Evolutionary conservation across 2,797 vertebrate genomes (phyloP).

Genomic region (Hylomyscus alleni): DNA sequence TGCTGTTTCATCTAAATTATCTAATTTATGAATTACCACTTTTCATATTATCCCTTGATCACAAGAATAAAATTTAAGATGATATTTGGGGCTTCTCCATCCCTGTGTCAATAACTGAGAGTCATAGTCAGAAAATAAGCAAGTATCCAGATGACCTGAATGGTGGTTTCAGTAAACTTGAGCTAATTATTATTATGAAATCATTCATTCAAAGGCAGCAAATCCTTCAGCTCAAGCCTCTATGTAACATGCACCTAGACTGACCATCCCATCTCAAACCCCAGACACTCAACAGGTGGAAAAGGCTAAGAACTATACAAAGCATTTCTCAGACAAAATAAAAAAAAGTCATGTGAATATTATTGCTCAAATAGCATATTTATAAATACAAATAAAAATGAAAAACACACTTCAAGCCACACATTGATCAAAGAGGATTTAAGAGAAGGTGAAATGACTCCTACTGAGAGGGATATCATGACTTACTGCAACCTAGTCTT

Average conservation of each 20-base stretch:
- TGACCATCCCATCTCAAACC: neutral
- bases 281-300: neutral
- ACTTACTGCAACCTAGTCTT: neutral
- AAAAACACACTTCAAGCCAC: neutral
- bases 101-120: neutral
- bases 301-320: slow-evolving; percentile 10
- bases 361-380: neutral
- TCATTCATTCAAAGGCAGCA: neutral
- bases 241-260: too few relatives aligned
- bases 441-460: slow-evolving; percentile 9
- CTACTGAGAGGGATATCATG: neutral
- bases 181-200: neutral
- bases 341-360: slow-evolving; percentile 10
- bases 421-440: neutral
- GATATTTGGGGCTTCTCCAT: neutral
- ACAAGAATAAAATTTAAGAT: neutral
- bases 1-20: slow-evolving; percentile 25
- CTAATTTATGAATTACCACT: neutral
- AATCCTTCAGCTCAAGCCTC: neutral
- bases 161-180: neutral
- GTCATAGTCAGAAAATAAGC: neutral
- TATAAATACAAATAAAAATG: slow-evolving; percentile 5
- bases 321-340: neutral
- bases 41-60: neutral
- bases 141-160: neutral